These are phyloP conservation scores for Acropora tenuis DNA, from an alignment of 64 coral and sea anemone genomes.

Conservation along the genomic window DNA sequence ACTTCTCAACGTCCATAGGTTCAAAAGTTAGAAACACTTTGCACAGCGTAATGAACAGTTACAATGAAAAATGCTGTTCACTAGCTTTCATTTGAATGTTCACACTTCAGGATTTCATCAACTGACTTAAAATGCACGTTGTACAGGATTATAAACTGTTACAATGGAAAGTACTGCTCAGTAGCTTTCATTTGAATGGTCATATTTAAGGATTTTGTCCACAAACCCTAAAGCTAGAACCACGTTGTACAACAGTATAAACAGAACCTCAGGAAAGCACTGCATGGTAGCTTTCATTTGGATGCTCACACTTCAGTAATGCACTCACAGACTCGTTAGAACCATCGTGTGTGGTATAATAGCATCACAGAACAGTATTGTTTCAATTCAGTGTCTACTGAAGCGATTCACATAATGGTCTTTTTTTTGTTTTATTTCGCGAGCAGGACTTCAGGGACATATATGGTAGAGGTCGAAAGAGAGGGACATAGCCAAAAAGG, in stretches of 20 bases:
- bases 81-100: not conserved
- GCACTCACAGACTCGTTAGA: no score
- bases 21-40: not conserved
- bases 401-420: not conserved
- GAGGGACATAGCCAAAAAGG: constrained; percentile 18
- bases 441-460: constrained; percentile 75
- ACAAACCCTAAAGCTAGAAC: not conserved
- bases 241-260: no score
- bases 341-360: no score
- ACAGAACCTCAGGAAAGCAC: no score
- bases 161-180: not conserved
- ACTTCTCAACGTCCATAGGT: no score
- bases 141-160: no score
- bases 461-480: constrained; percentile 81
- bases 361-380: no score
- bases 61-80: not conserved
- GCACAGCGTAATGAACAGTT: not conserved
- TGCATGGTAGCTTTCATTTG: not conserved
- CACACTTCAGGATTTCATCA: no score
- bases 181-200: not conserved
- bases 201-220: not conserved
- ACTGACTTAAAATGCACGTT: no score
- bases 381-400: no score
- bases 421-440: not conserved
- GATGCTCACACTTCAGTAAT: no score